Conservation (phyloP, 2,888 invertebrate species). For the Salpingus planirostris region DNA sequence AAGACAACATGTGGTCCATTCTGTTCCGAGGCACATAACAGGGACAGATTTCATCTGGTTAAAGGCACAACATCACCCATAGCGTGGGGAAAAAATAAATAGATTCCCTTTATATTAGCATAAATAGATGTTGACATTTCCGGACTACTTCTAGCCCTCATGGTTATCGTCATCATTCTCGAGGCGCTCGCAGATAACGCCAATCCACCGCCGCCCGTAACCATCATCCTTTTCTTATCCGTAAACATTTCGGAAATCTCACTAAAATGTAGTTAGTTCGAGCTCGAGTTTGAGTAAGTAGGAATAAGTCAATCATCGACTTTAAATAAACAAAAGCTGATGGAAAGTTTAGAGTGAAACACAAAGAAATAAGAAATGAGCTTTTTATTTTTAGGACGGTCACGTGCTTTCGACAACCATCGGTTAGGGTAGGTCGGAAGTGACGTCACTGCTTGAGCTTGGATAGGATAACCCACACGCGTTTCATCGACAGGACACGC, state of each 20-base stretch:
- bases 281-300: too few species aligned
- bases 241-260: too few species aligned
- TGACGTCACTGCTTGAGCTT: conserved; percentile 32
- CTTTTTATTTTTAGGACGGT: conserved; percentile 13
- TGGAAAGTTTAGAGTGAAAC: conserved; percentile 6
- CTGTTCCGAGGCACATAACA: conserved; percentile 2
- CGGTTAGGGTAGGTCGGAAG: conserved; percentile 38
- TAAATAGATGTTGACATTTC: conserved; percentile 13
- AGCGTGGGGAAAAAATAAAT: conserved; percentile 13
- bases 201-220: too few species aligned
- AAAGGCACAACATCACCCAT: not conserved
- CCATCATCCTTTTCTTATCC: too few species aligned
- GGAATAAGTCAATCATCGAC: too few species aligned
- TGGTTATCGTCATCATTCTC: conserved; percentile 3
- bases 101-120: conserved; percentile 13
- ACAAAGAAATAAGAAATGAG: conserved; percentile 6
- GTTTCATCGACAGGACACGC: too few species aligned
- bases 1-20: conserved; percentile 16
- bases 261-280: too few species aligned
- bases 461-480: too few species aligned
- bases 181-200: too few species aligned
- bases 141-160: too few species aligned
- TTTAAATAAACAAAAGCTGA: too few species aligned
- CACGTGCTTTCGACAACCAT: conserved; percentile 12
- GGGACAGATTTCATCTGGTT: conserved; percentile 13